Evolutionary conservation across 1,140 invertebrate genomes (phyloP), one percentile per base, ranked within the genome.

Genomic region (Apis florea): DNA sequence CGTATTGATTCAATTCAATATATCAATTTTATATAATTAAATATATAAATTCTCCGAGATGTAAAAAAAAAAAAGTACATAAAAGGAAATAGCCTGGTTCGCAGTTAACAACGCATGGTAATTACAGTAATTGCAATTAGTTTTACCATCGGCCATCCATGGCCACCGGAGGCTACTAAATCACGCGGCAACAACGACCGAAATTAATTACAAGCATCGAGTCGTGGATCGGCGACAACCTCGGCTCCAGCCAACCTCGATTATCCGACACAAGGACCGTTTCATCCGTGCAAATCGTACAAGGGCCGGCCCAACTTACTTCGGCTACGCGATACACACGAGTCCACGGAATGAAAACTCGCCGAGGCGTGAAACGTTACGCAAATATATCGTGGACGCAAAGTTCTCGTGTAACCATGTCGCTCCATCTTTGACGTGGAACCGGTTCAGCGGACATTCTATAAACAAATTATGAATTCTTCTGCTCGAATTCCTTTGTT

Each of bases 151-250:
- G 31, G 10, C 53, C 51, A 40, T 24, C 61, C 40, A 56, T 13
- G 53, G 69, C 47, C 70, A 74, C 68, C 47, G 68, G 58, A 26
- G 69, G 61, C 70, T 70, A 58, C 59, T 80, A 74, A 80, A 80
- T 80, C 71, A 80, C 69, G 31, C 61, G 51, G 31, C 17, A 74
- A 56, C 70, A 67, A 72, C 70, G 54, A 31, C 49, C n/a, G 71
- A 80, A 80, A 80, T 80, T 80, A 80, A 80, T 80, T 80, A 80
- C 78, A 80, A 66, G 59, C 78, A 58, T 71, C 58, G 63, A n/a
- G 31, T 70, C 31, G 51, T n/a, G 9, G 15, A 71, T 58, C 51
- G 49, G 21, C 54, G 61, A 40, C 51, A 64, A 63, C 8, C 31
- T 12, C 11, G 11, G 40, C 47, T 40, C 31, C 31, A 8, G 13